Base-by-base conservation (phyloP, 2,888 invertebrate genomes). In the Tachina lurida region DNA sequence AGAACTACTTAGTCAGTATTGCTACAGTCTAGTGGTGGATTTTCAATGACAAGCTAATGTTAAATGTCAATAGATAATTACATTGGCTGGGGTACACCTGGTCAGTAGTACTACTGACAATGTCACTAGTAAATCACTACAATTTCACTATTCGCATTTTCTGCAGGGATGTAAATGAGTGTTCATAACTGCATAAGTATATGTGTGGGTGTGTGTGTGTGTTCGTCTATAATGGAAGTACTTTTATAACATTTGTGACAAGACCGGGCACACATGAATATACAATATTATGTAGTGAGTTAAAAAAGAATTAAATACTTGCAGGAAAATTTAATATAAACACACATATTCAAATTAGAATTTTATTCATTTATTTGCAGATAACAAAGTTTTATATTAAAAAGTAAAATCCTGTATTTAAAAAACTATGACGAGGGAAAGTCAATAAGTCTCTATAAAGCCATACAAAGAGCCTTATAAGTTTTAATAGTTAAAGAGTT, bases 281-380 rank as follows among this genome's bases (percentile, higher is more conserved):
- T 60, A 41, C 31, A 31, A 31, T 31, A 31, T 31, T 56, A 19
- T 49, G 56, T 43, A 31, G 19, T 52, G 19, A 49, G n/a, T 76
- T 56, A 41, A 47, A 77, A 70, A 41, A 70, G 22, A 19, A 68
- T 68, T 49, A 41, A 68, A 45, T 47, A 52, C 52, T 65, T 67
- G n/a, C 10, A 22, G 31, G 45, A 47, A 81, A 75, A 54, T 74
- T 67, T 7, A 63, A 63, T 70, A 58, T 31, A n/a, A n/a, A 22
- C 22, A 31, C 31, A 31, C 31, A 31, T 56, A 56, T 56, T 43
- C 3, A 17, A 12, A 68, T 68, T 39, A 13, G 13, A 68, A 54
- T 43, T 47, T 39, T 15, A 39, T 31, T 58, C 13, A 56, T 49
- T 60, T 39, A 47, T 17, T 58, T n/a, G 19, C 12, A 43, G 43